These are phyloP conservation scores for Rallus crepitans DNA, from an alignment of 2,797 vertebrate species.

Conservation along the genomic window DNA sequence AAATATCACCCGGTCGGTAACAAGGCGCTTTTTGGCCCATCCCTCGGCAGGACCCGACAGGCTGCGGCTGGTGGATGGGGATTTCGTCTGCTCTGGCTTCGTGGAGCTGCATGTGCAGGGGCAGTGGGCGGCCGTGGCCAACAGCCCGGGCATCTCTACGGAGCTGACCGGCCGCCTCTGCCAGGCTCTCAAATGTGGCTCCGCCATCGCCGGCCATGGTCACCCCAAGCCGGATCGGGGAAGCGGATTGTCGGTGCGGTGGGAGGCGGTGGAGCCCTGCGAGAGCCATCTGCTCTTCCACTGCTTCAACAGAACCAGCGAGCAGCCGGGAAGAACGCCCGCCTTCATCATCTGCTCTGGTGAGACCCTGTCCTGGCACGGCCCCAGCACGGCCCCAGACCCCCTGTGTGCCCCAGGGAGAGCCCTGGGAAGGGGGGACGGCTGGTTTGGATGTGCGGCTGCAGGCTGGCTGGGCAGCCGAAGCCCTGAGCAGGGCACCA, in stretches of 20 bases:
- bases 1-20: accelerated
- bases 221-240: accelerated
- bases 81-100: slow-evolving; percentile 48
- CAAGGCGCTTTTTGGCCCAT: accelerated
- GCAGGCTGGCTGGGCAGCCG: neutral
- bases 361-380: neutral
- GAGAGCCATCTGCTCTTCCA: accelerated
- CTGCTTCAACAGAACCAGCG: slow-evolving; percentile 37
- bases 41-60: slow-evolving; percentile 21
- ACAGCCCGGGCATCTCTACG: accelerated
- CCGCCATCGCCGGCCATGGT: accelerated
- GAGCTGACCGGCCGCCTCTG: slow-evolving; percentile 40
- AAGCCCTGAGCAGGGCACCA: neutral
- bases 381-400: neutral
- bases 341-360: slow-evolving; percentile 73
- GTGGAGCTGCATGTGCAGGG: slow-evolving; percentile 55
- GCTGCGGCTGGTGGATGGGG: slow-evolving; percentile 47
- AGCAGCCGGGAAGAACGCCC: accelerated
- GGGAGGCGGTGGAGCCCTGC: slow-evolving; percentile 3
- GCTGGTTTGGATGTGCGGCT: neutral
- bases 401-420: too few relatives aligned
- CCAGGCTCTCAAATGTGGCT: neutral
- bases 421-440: accelerated
- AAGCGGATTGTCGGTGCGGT: neutral
- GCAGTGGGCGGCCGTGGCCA: slow-evolving; percentile 23